Conservation (phyloP, 2,113 vertebrate genomes). For the Anoura caudifer region DNA sequence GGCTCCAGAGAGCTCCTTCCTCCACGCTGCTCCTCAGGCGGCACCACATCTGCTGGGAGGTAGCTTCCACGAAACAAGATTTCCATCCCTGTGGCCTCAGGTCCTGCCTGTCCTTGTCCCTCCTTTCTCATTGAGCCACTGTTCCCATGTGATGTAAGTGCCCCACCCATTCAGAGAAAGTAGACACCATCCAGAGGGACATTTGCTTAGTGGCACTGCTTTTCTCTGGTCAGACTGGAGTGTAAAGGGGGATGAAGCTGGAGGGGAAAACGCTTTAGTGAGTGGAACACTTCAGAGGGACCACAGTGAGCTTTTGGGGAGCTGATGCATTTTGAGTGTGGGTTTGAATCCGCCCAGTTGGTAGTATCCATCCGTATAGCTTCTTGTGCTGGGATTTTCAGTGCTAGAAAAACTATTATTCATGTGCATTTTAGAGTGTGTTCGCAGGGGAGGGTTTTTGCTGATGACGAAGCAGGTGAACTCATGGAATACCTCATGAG, state of each 20-base stretch:
- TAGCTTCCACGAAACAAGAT: not conserved
- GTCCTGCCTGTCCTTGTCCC: not conserved
- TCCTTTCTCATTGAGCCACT: not conserved
- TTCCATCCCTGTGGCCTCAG: too few species aligned
- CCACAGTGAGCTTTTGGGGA: conserved; percentile 16
- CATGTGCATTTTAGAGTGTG: not conserved
- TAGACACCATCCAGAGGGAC: not conserved
- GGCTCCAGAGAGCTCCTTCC: not conserved
- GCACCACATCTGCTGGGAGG: too few species aligned
- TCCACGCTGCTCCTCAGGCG: too few species aligned
- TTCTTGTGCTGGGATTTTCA: not conserved
- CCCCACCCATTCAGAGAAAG: not conserved
- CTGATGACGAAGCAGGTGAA: not conserved
- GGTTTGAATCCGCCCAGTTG: not conserved
- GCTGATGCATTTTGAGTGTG: not conserved
- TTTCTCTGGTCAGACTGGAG: not conserved
- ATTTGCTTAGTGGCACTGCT: not conserved
- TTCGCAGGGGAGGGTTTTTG: not conserved
- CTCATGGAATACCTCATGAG: not conserved
- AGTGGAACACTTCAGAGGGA: conserved; percentile 11
- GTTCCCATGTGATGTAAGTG: fast-evolving
- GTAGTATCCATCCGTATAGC: not conserved
- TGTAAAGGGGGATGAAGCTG: not conserved
- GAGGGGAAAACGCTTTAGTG: not conserved
- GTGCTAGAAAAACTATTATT: not conserved